A percentile compares a stretch with the other conserved stretches of the same genome.
phyloP scores from a whole-genome alignment of 2,888 invertebrate genomes.

The Nephrotoma guestfalica region DNA sequence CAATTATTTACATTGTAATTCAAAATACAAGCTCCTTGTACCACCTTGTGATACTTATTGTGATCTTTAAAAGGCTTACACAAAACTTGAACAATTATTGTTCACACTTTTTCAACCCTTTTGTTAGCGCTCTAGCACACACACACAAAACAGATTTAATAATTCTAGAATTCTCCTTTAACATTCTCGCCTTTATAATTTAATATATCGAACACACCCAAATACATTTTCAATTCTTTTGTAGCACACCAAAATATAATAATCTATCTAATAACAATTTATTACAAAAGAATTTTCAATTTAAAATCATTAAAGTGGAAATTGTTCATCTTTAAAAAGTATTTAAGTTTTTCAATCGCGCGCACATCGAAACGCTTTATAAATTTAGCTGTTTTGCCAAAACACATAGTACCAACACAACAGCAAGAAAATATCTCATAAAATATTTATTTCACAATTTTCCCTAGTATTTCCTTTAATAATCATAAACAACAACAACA shows the following conservation, averaged over 20 bases:
- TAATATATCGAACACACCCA: neutral
- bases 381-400: neutral
- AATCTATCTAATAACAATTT: neutral
- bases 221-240: neutral
- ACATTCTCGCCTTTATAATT: neutral
- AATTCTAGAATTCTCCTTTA: neutral
- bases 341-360: neutral
- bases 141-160: neutral
- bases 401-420: neutral
- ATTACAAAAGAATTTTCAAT: neutral
- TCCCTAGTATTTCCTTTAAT: neutral
- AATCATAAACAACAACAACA: neutral
- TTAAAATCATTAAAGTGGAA: neutral
- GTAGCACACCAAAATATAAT: neutral
- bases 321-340: neutral
- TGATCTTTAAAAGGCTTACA: neutral
- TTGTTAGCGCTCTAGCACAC: neutral
- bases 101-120: neutral
- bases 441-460: neutral
- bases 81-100: neutral
- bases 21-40: too few species aligned
- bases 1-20: too few species aligned
- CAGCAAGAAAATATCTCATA: neutral
- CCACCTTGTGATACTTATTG: too few species aligned
- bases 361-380: neutral